phyloP scores from a whole-genome alignment of 2,797 vertebrate genomes.

The Rhinophrynus dorsalis region DNA sequence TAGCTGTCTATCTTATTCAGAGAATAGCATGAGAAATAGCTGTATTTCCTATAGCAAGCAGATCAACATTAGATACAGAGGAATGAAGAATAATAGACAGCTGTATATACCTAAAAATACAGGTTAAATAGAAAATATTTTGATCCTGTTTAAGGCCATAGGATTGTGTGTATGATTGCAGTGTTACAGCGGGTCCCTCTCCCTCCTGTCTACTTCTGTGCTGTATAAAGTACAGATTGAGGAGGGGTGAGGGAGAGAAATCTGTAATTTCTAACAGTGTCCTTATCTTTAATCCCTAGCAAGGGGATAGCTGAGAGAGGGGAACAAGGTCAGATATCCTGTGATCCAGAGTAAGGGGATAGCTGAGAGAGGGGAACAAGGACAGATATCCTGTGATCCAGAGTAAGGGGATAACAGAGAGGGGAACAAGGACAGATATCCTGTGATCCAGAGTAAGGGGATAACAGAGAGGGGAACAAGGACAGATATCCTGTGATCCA shows the following conservation, averaged over 20 bases:
- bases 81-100: neutral
- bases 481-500: too few relatives aligned
- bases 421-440: too few relatives aligned
- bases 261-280: constrained; percentile 33
- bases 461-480: too few relatives aligned
- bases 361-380: too few relatives aligned
- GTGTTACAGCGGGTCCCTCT: neutral
- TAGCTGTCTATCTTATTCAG: neutral
- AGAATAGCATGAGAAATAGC: neutral
- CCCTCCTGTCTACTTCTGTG: constrained; percentile 6
- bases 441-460: too few relatives aligned
- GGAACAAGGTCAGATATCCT: too few relatives aligned
- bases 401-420: neutral
- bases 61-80: neutral
- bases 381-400: too few relatives aligned
- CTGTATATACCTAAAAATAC: neutral
- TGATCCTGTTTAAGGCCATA: constrained; percentile 25
- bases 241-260: neutral
- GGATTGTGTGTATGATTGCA: constrained; percentile 37
- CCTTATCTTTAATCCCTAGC: constrained; percentile 22
- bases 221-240: neutral
- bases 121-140: constrained; percentile 26
- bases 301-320: constrained; percentile 9
- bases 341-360: too few relatives aligned
- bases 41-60: neutral